Conservation (phyloP, 2,113 vertebrate species). For the Myotis lucifugus region DNA sequence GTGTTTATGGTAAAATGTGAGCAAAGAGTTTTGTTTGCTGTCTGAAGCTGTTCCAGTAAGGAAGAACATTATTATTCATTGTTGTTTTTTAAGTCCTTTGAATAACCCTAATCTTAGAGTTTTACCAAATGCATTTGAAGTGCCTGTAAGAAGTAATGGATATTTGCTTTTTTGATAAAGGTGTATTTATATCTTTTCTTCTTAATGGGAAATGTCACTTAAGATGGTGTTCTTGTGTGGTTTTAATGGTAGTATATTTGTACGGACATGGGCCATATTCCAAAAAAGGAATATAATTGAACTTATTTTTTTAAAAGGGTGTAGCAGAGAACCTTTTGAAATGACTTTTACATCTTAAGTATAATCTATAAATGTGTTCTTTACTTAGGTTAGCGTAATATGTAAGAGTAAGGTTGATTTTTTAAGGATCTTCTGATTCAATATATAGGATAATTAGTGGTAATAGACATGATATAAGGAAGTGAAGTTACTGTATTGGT, state of each 20-base stretch:
- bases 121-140: slow-evolving; percentile 35
- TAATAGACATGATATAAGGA: background rate
- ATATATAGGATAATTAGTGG: background rate
- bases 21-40: slow-evolving; percentile 40
- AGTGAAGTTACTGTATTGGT: background rate
- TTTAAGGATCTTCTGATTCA: background rate
- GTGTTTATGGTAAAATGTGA: slow-evolving; percentile 44
- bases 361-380: background rate
- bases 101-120: background rate
- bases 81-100: slow-evolving; percentile 37
- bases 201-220: slow-evolving; percentile 11
- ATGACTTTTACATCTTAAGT: slow-evolving; percentile 1
- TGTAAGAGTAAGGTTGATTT: background rate
- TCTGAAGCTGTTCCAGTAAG: background rate
- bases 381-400: background rate
- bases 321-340: background rate
- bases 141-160: background rate
- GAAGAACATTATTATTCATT: background rate
- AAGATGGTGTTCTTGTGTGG: slow-evolving; percentile 19
- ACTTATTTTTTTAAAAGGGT: background rate
- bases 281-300: slow-evolving; percentile 43
- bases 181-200: background rate
- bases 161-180: slow-evolving; percentile 32
- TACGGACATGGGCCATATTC: background rate
- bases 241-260: slow-evolving; percentile 44